phyloP scores from a whole-genome alignment of 2,888 invertebrate species.

The Zaprionus obscuricornis region DNA sequence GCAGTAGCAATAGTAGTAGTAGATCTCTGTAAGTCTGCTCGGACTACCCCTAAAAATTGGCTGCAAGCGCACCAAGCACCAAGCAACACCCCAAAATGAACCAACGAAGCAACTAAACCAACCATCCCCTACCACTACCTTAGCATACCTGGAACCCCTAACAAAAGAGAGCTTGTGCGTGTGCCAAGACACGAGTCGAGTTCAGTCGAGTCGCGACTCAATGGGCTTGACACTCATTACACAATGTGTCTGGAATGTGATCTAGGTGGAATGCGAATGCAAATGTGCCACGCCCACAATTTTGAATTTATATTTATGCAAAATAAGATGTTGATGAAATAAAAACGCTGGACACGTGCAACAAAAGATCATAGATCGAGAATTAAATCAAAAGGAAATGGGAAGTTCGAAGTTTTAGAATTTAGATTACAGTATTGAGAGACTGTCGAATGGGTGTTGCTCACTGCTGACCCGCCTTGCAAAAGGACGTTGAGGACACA shows the following conservation, averaged over 20 bases:
- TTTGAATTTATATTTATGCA: conserved; percentile 47
- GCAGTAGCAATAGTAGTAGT: too few relatives aligned
- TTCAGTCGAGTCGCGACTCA: conserved; percentile 14
- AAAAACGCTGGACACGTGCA: conserved; percentile 69
- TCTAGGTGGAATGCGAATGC: conserved; percentile 25
- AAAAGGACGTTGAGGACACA: too few relatives aligned
- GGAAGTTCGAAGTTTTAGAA: too few relatives aligned
- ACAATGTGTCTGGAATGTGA: conserved; percentile 54
- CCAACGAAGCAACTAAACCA: too few relatives aligned
- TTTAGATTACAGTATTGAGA: too few relatives aligned
- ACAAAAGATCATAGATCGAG: conserved; percentile 6
- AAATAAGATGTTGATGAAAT: conserved; percentile 27
- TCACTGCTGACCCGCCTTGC: conserved; percentile 58
- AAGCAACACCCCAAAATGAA: background rate
- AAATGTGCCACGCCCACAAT: conserved; percentile 60
- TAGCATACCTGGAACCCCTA: too few relatives aligned
- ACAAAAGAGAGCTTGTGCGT: conserved; percentile 48
- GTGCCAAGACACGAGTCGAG: conserved; percentile 53
- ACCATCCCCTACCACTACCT: background rate
- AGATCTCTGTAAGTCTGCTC: too few relatives aligned
- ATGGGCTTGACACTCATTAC: conserved; percentile 28
- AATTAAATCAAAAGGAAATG: background rate
- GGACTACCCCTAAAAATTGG: conserved; percentile 38
- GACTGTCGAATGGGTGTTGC: conserved; percentile 33
- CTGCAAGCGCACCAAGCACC: background rate